Base-by-base conservation (phyloP, 2,888 invertebrate species). In the Andrena fulva region DNA sequence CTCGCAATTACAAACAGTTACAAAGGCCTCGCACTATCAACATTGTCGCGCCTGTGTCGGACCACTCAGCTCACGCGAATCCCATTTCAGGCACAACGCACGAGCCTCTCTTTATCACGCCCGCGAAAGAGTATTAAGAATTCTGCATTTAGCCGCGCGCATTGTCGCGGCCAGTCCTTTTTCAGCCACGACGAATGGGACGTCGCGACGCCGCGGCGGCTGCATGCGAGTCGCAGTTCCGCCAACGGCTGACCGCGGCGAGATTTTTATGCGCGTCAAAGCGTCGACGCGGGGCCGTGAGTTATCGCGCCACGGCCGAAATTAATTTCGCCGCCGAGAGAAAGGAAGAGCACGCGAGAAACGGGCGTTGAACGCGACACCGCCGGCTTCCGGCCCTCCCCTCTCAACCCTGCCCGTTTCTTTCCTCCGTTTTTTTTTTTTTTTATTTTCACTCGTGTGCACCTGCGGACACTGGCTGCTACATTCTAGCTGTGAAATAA, bases 201-300 rank as follows among this genome's bases (percentile, higher is more conserved):
- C 73, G 80, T 78, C 73, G 78, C 68, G 72, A 50, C 81, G 80
- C 64, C 81, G 50, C 29, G 52, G 66, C 70, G 71, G n/a, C 68
- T 77, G 82, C 73, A 42, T 42, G 77, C 82, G 66, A 69, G 60
- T 12, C 29, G 71, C 71, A 74, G 77, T 75, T 73, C 64, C 71
- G 80, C 79, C 80, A 62, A 71, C 77, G 62, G 68, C 63, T 78
- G 83, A 79, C 87, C 87, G 85, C 87, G 78, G 79, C 64, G 88
- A 86, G 87, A 89, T 89, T 89, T 87, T 88, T 89, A 88, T 77
- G 86, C 77, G 80, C 89, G 88, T 90, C 91, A 91, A 90, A 91
- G 90, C 89, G 90, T 87, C 84, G 90, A 89, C 89, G 84, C 73
- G 85, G 72, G 83, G 77, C 77, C 86, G 86, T 90, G 91, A 91